These are phyloP conservation scores for Aleadryas rufinucha DNA, from an alignment of 2,113 vertebrate species.

Conservation along the genomic window DNA sequence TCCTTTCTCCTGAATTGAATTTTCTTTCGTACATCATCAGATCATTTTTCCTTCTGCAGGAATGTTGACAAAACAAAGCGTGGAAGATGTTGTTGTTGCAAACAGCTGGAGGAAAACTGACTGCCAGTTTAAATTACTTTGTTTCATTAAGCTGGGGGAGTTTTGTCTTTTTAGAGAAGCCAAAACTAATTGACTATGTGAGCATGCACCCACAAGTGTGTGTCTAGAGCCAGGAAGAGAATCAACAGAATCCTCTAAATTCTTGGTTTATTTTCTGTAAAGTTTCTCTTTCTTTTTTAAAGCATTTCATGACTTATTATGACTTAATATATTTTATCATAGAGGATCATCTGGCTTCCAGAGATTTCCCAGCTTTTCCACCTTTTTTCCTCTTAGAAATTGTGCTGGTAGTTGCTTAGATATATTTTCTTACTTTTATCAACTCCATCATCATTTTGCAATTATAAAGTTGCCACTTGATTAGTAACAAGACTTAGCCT, in stretches of 20 bases:
- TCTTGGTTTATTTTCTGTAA: background rate
- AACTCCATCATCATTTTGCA: background rate
- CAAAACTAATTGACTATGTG: rapidly evolving
- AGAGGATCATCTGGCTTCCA: background rate
- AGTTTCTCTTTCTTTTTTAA: background rate
- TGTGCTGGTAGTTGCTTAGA: background rate
- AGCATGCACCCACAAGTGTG: background rate
- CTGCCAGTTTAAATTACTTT: background rate
- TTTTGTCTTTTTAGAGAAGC: background rate
- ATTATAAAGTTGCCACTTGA: background rate
- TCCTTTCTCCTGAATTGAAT: background rate
- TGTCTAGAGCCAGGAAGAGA: background rate
- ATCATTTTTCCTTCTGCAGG: background rate
- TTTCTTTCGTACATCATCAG: background rate
- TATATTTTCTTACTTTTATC: background rate
- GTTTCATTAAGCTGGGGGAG: background rate
- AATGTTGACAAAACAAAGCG: background rate
- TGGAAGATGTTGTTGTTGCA: background rate
- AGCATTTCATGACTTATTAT: background rate
- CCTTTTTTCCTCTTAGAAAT: background rate
- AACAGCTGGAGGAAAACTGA: background rate
- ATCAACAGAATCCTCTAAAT: background rate
- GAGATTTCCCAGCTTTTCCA: background rate
- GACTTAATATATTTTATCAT: background rate
- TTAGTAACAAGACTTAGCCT: background rate